Evolutionary conservation across 1,140 invertebrate genomes (phyloP), one percentile per base, ranked within the genome.

Genomic region (Drosophila rhopaloa): DNA sequence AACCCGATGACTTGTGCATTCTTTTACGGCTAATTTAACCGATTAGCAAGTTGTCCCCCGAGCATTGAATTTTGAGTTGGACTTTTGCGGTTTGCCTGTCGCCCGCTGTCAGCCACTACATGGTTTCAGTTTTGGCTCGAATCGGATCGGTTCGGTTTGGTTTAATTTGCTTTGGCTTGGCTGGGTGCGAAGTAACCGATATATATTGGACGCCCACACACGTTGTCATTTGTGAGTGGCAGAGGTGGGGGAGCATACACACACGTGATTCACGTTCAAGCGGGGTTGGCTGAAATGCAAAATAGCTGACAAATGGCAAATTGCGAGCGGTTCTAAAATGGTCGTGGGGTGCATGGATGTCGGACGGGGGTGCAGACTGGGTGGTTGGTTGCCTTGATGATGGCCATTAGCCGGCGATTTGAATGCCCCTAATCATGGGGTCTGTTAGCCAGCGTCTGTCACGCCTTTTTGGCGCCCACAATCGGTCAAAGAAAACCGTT

Each of bases 11-110:
- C 72, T 84, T 76, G 72, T 83, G 83, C 76, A 88, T 88, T 88
- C 83, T 88, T 86, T 88, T 62, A 88, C 53, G 83, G 83, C 83
- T 88, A 88, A 88, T 88, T 88, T 88, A 89, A 89, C 84, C 83
- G 83, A 88, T 88, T 88, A 88, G 80, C 84, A 83, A 66, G 41
- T 68, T 74, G 76, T 78, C 83, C 68, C 68, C 56, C 24, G 78
- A 68, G 76, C 61, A 48, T 63, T 84, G 81, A 79, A 62, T 78
- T 84, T 79, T 70, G 56, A 35, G 55, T 47, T 59, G 63, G 37
- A 46, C 50, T 41, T 61, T 50, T 80, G 79, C 60, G 60, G 65
- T 72, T 54, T 74, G 65, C 41, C 24, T 43, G 56, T 55, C 41
- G 51, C 37, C 24, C 35, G 60, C 27, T 43, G 62, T 50, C 48